These are phyloP conservation scores for Microctenopoma stevenorrisi DNA, from an alignment of 2,797 vertebrate genomes.

Conservation along the genomic window DNA sequence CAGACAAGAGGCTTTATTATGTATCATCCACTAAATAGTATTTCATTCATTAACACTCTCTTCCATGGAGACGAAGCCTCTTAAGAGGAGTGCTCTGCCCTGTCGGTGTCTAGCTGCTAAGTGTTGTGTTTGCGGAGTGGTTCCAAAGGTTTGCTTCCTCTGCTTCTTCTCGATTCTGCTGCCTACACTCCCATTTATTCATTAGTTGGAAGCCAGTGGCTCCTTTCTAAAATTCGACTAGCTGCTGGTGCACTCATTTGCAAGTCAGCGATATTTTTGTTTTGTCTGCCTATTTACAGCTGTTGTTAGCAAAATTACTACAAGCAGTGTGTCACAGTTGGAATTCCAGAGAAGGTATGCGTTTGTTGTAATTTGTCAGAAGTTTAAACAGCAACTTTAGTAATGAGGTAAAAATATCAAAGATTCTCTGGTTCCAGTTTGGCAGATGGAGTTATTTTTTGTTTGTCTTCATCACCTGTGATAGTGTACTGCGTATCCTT, in stretches of 20 bases:
- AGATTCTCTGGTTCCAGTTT: not conserved
- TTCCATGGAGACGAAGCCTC: conserved; percentile 80
- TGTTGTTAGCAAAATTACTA: too few relatives aligned
- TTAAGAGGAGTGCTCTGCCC: conserved; percentile 79
- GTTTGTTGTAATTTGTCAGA: not conserved
- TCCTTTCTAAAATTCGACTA: conserved; percentile 1
- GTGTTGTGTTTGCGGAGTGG: conserved; percentile 61
- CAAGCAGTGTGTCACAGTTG: not conserved
- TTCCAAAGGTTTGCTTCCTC: conserved; percentile 40
- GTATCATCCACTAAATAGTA: conserved; percentile 86
- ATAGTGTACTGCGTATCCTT: not conserved
- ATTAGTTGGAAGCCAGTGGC: not conserved
- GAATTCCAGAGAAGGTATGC: rapidly evolving
- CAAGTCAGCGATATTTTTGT: not conserved
- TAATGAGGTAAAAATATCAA: not conserved
- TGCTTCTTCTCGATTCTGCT: conserved; percentile 15
- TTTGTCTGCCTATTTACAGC: not conserved
- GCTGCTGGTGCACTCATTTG: not conserved
- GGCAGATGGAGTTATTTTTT: not conserved
- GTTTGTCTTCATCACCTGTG: not conserved
- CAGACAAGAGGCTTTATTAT: conserved; percentile 86
- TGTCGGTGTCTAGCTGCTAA: conserved; percentile 60
- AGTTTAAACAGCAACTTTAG: not conserved
- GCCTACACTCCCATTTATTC: conserved; percentile 24
- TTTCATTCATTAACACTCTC: conserved; percentile 87